Conservation (phyloP, 92 coral and sea anemone species). For the Phenganax subtilis region DNA sequence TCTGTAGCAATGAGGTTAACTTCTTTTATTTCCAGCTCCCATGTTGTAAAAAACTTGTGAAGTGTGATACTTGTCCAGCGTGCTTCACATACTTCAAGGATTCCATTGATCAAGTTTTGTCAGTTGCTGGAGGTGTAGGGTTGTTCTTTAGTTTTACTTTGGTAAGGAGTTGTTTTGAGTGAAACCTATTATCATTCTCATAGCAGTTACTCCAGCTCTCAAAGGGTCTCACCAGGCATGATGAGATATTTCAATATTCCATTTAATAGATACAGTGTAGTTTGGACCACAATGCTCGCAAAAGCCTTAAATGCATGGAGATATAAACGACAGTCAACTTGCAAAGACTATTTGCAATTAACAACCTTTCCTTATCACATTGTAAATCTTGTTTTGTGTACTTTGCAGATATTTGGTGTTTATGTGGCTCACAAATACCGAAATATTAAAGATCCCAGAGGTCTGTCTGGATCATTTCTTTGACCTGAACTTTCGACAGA, state of each 20-base stretch:
- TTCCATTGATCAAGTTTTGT: conserved; percentile 73
- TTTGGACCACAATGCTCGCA: neutral
- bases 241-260: neutral
- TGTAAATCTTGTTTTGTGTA: conserved; percentile 47
- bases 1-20: neutral
- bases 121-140: conserved; percentile 93
- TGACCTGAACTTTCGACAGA: conserved; percentile 21
- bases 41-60: conserved; percentile 49
- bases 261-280: neutral
- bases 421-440: conserved; percentile 88
- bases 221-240: neutral
- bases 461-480: conserved; percentile 91
- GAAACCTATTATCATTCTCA: too few species aligned
- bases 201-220: neutral
- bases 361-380: conserved; percentile 11
- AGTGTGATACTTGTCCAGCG: conserved; percentile 52
- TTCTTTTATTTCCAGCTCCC: conserved; percentile 42
- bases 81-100: conserved; percentile 62
- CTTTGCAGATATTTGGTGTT: conserved; percentile 90
- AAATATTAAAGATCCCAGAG: conserved; percentile 86
- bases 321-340: neutral
- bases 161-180: conserved; percentile 50
- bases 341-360: neutral
- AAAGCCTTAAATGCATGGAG: neutral
- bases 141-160: conserved; percentile 92